Evolutionary conservation across 2,797 vertebrate genomes (phyloP), one percentile per base, ranked within the genome.

Genomic region (Synanceia verrucosa): DNA sequence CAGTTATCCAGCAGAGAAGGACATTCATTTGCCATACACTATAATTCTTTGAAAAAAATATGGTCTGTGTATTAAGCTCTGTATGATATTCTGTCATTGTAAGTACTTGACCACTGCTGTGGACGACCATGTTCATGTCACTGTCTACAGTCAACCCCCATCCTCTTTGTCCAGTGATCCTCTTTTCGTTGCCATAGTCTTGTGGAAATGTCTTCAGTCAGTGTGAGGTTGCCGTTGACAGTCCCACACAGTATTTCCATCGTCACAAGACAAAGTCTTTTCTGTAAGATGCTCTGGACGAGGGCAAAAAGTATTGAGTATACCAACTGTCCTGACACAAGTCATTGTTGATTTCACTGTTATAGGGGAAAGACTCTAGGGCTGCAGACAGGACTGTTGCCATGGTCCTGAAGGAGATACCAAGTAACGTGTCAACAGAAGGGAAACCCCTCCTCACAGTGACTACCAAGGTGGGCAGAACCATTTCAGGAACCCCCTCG

Each of bases 391-490:
- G 97, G 95, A 96, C 97, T 96, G 98, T 99, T 96, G 96, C 97
- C 95, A 99, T 99, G 98, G 98, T 98, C 96, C 97, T 99, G 97
- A 99, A 99, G 98, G 98, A 99, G 97, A 97, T 98, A 94, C 97
- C 98, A 93, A 98, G 97, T 96, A 97, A 97, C 96, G 96, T 97
- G 95, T 97, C 97, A 92, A 96, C 97, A 92, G 98, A 99, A 96
- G 98, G 96, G 95, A 99, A 98, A 94, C 97, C 97, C 96, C 98
- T 98, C 96, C 97, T 99, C 94, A 96, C 97, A 92, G 94, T 98
- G 96, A 95, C 97, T 94, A 97, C 96, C 95, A 98, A 99, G 98
- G 98, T 99, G 98, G 97, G 97, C 96, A 91, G 94, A 96, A 94
- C 93, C 93, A 92, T 95, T 91, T 81, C 90, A 91, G 86, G 89